Base-by-base conservation (phyloP, 2,888 invertebrate genomes). In the Zootermopsis nevadensis region DNA sequence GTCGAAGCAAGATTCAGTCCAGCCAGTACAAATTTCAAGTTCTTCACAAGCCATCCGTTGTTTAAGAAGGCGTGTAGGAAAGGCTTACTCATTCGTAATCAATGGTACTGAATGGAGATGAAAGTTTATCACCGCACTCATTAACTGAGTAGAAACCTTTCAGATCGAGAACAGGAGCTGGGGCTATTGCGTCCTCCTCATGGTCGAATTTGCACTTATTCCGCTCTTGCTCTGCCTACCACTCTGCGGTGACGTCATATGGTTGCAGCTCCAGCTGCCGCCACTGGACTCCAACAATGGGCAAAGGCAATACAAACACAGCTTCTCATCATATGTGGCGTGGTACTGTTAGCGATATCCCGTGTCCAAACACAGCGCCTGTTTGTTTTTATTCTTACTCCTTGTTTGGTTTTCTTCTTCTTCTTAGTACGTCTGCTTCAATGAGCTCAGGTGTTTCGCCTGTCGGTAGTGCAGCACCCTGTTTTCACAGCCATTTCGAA, bases 221-320 rank as follows among this genome's bases (percentile, higher is more conserved):
- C 60, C n/a, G n/a, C 60, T 60, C 2, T 60, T 60, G 60, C 27
- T 27, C 60, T 60, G 8, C 2, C 1, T 4, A n/a, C n/a, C 8
- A 60, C 27, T 60, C n/a, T 60, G n/a, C 24, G 60, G 27, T 60
- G 60, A 60, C 60, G 60, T 60, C 60, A 60, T 8, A n/a, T 33
- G 33, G 69, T 69, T 31, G 69, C 69, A 69, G 69, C 69, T 33
- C 31, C 69, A 69, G 69, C 69, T 33, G 69, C 69, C 22, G 69
- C 69, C 69, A 33, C 33, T 60, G 60, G 60, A n/a, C 60, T n/a
- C 60, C 60, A 69, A 69, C 69, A 69, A 69, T 69, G 33, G 69
- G 69, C 69, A 69, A 33, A 69, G 69, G 69, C 22, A 69, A 31
- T 69, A 69, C 69, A 69, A 69, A 69, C 31, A 69, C 31, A 69